Evolutionary conservation across 1,140 invertebrate species (phyloP).

Genomic region (honey bee (Apis mellifera)): Amel_HAv3.1 CM009931.2:2686501-2687000

Average conservation of each 20-base stretch:
- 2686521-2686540: conserved; percentile 37
- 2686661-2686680: background rate
- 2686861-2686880: no score
- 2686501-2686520: conserved; percentile 22
- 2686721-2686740: conserved; percentile 7
- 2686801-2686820: background rate
- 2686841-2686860: no score
- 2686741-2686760: conserved; percentile 1
- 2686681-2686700: background rate
- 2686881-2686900: no score
- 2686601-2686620: no score
- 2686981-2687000: no score
- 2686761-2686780: background rate
- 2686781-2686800: background rate
- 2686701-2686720: background rate
- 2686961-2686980: no score
- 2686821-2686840: background rate
- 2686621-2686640: background rate
- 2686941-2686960: no score
- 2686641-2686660: conserved; percentile 24
- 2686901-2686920: no score
- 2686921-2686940: no score
- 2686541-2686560: conserved; percentile 24
- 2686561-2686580: conserved; percentile 30
- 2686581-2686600: background rate